A percentile compares a stretch with the other conserved stretches of the same genome.
phyloP scores from a whole-genome alignment of 1,140 invertebrate species.

The Maconellicoccus hirsutus region DNA sequence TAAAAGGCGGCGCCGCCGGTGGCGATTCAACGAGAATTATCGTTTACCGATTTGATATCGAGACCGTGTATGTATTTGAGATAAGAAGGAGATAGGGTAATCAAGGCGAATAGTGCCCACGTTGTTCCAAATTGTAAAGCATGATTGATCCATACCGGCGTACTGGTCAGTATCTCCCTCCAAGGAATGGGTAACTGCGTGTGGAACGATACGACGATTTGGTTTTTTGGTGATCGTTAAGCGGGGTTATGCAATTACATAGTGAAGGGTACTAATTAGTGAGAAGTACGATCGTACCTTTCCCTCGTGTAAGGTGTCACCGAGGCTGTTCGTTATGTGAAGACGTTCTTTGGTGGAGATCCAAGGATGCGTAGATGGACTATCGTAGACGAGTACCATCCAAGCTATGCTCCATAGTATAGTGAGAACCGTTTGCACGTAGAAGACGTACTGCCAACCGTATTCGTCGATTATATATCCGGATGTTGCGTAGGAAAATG shows the following conservation, averaged over 20 bases:
- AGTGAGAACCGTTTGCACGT: slow-evolving; percentile 50
- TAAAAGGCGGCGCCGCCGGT: too few species aligned
- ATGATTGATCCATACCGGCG: slow-evolving; percentile 64
- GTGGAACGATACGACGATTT: not conserved
- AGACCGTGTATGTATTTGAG: slow-evolving; percentile 65
- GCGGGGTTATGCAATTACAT: too few species aligned
- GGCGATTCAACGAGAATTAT: too few species aligned
- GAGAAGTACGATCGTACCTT: not conserved
- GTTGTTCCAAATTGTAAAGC: slow-evolving; percentile 64
- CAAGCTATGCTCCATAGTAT: slow-evolving; percentile 68
- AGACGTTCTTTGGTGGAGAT: slow-evolving; percentile 55
- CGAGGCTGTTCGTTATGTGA: slow-evolving; percentile 48
- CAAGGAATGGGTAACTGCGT: slow-evolving; percentile 52
- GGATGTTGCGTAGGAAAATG: slow-evolving; percentile 54
- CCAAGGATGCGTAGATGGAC: slow-evolving; percentile 62
- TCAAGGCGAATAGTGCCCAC: slow-evolving; percentile 75
- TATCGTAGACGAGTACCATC: slow-evolving; percentile 58
- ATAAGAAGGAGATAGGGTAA: slow-evolving; percentile 75
- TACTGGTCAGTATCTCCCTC: slow-evolving; percentile 54
- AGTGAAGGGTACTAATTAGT: too few species aligned
- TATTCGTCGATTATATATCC: slow-evolving; percentile 48
- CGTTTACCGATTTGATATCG: slow-evolving; percentile 25
- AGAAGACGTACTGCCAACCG: slow-evolving; percentile 67
- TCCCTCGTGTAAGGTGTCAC: slow-evolving; percentile 25
- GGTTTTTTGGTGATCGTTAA: not conserved